Evolutionary conservation across 2,797 vertebrate genomes (phyloP).

Genomic region (Alcedo atthis): DNA sequence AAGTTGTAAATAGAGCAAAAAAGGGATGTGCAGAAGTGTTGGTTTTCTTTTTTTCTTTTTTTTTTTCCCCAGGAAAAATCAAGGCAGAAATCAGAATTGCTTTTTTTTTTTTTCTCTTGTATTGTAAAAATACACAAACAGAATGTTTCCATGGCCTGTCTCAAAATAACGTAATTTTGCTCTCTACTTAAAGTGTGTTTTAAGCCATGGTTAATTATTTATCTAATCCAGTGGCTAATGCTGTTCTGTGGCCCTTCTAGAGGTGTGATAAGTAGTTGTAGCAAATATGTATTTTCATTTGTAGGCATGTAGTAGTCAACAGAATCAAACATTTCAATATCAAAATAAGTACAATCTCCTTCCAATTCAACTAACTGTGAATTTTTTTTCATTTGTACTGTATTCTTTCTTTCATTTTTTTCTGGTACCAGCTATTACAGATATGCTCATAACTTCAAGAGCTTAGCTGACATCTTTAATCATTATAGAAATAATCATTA

Average conservation of each 20-base stretch:
- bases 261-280: background rate
- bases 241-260: background rate
- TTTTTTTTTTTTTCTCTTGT: background rate
- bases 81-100: background rate
- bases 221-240: background rate
- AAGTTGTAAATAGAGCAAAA: background rate
- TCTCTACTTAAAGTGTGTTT: background rate
- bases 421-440: background rate
- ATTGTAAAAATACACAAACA: background rate
- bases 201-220: background rate
- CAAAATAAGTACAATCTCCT: background rate
- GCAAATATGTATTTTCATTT: background rate
- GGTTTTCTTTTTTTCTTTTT: background rate
- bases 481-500: background rate
- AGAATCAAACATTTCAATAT: background rate
- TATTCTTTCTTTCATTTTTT: background rate
- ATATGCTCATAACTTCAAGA: background rate
- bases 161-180: background rate
- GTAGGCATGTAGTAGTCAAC: background rate
- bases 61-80: background rate
- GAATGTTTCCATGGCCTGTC: background rate
- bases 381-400: background rate
- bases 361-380: background rate
- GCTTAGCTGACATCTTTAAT: background rate
- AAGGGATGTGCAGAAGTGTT: background rate